Evolutionary conservation across 1,140 invertebrate genomes (phyloP), one percentile per base, ranked within the genome.

Genomic region (Tribolium castaneum): DNA sequence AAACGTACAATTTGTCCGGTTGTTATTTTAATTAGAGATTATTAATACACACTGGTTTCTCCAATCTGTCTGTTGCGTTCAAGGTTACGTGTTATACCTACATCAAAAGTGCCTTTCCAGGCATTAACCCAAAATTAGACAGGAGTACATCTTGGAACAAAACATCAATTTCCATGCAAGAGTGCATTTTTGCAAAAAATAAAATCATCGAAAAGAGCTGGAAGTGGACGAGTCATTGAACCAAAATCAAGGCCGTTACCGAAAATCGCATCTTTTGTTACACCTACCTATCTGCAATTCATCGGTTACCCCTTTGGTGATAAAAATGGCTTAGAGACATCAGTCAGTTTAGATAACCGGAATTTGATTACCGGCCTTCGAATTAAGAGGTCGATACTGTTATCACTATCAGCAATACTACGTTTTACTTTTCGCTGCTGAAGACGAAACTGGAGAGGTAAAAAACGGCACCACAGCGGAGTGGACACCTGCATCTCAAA

Each of bases 401-500:
- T 59, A 56, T 70, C 62, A 70, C 45, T 59, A 56, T 70, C 62
- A 70, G 25, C 34, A 16, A 70, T 70, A 25, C 13, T 66, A 25
- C 22, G 22, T 66, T 25, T 10, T 66, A 66, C 0, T n/a, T 59
- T 66, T 34, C 22, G 59, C n/a, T 66, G 59, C 0, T 7, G 6
- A 52, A 52, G 51, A 52, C 13, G 51, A 52, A 52, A 52, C 51
- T 13, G 39, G 51, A 52, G 13, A 52, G 51, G 51, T 16, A 52
- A 52, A n/a, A 52, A 52, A 19, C 51, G 51, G 13, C 51, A 52
- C 13, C 25, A 66, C 6, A 4, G 25, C 10, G 4, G 10, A 7
- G 25, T 22, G 77, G 82, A 82, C 82, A 83, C 82, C 82, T 83
- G 82, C 80, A 82, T 82, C 77, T 82, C 80, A 80, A 25, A 14